Conservation (phyloP, 2,888 invertebrate genomes). For the Seira musarum region DNA sequence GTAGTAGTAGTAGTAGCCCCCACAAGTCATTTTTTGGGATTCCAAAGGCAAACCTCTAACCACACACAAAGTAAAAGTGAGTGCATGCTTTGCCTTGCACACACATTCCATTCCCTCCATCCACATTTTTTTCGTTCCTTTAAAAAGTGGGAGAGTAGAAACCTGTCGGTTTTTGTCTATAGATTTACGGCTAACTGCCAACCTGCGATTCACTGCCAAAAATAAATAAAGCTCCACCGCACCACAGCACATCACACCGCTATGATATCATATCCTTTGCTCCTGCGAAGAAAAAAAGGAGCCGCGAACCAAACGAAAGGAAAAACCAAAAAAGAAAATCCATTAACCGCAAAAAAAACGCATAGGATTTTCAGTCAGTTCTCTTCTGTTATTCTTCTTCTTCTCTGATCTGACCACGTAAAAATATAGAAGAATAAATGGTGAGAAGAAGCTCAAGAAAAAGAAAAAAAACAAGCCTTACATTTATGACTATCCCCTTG, state of each 20-base stretch:
- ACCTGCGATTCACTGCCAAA: constrained; percentile 43
- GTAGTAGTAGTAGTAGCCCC: constrained; percentile 12
- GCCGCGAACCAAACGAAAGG: background rate
- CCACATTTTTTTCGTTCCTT: background rate
- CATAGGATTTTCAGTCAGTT: too few species aligned
- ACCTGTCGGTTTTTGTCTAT: constrained; percentile 51
- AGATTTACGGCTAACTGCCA: constrained; percentile 38
- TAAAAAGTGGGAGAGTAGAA: constrained; percentile 21
- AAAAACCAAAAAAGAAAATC: background rate
- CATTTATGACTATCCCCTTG: background rate
- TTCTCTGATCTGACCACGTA: background rate
- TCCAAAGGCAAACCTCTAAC: constrained; percentile 10
- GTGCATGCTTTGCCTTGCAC: too few species aligned
- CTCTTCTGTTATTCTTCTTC: too few species aligned
- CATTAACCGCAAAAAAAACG: background rate
- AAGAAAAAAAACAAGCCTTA: too few species aligned
- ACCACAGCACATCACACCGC: background rate
- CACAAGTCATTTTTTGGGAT: constrained; percentile 47
- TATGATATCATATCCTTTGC: too few species aligned
- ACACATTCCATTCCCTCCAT: constrained; percentile 8
- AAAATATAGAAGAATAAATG: background rate
- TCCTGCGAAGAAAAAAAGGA: too few species aligned
- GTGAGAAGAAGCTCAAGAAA: background rate
- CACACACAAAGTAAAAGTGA: constrained; percentile 27
- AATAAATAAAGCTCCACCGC: constrained; percentile 13